phyloP scores from a whole-genome alignment of 2,797 vertebrate species.

The Sebastes variabilis region DNA sequence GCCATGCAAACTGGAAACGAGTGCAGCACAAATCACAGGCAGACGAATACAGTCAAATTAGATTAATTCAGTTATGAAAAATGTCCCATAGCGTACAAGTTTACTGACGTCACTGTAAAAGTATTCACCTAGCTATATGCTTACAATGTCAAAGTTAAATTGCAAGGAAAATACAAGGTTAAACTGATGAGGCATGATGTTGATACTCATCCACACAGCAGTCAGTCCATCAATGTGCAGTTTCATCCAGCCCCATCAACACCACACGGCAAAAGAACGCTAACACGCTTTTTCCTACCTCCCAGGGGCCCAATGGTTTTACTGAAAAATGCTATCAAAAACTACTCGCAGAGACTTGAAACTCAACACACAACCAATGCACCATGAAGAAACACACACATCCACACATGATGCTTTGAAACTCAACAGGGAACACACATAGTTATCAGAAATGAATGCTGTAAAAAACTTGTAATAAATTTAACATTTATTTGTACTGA shows the following conservation, averaged over 20 bases:
- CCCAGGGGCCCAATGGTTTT: neutral
- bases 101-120: neutral
- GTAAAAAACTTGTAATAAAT: neutral
- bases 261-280: neutral
- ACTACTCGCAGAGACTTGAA: neutral
- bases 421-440: neutral
- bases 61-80: neutral
- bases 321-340: neutral
- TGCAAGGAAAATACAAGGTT: neutral
- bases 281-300: neutral
- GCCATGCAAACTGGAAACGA: slow-evolving; percentile 2
- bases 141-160: neutral
- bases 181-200: neutral
- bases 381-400: neutral
- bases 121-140: neutral
- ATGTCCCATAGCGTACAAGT: neutral
- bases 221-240: neutral
- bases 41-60: neutral
- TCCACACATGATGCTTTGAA: neutral
- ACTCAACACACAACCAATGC: neutral
- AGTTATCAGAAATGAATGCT: neutral
- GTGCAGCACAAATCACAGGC: neutral
- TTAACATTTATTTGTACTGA: neutral
- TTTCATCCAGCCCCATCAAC: neutral
- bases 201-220: neutral